Evolutionary conservation across 2,888 invertebrate species (phyloP).

Genomic region (Acleris laterana): DNA sequence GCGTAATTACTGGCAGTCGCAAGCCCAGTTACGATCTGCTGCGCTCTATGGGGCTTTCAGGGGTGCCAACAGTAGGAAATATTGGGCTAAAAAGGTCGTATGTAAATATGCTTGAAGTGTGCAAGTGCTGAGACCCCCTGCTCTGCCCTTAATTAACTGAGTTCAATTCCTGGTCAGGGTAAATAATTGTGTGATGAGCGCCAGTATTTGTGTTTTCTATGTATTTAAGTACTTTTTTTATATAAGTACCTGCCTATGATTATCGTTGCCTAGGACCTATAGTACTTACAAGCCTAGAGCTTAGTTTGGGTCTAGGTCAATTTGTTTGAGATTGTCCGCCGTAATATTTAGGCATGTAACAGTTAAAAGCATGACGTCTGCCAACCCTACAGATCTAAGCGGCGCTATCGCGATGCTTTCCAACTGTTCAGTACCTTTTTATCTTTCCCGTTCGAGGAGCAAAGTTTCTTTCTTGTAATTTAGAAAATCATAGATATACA

Average conservation of each 20-base stretch:
- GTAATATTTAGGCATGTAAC: neutral
- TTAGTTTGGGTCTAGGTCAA: no score
- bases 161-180: no score
- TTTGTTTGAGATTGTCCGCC: no score
- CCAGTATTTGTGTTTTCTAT: neutral
- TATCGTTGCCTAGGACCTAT: no score
- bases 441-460: conserved; percentile 48
- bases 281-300: no score
- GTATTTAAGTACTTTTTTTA: no score
- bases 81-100: no score
- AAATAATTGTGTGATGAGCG: no score
- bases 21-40: conserved; percentile 47
- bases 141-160: no score
- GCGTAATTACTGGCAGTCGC: conserved; percentile 44
- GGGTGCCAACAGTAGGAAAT: conserved; percentile 1
- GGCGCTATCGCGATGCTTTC: conserved; percentile 46
- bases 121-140: no score
- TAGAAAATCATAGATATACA: conserved; percentile 45
- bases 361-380: neutral
- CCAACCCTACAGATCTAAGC: conserved; percentile 37
- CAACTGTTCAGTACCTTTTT: conserved; percentile 44
- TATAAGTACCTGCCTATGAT: no score
- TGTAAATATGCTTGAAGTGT: no score
- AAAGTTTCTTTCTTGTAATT: conserved; percentile 46
- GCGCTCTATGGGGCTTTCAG: conserved; percentile 41